These are phyloP conservation scores for Corapipo altera DNA, from an alignment of 2,113 vertebrate species.

Conservation along the genomic window DNA sequence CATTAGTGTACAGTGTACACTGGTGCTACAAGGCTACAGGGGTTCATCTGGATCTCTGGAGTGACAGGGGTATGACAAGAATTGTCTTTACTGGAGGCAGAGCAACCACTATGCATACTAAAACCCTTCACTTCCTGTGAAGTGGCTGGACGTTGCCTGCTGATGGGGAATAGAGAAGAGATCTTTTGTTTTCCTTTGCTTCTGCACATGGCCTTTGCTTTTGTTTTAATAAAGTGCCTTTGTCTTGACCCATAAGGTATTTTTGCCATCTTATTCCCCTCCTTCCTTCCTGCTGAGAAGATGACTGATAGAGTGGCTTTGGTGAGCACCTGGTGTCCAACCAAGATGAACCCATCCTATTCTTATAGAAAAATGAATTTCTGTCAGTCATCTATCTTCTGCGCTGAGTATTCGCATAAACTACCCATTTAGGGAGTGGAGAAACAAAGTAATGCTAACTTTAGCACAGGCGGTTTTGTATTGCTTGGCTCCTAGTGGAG, in stretches of 20 bases:
- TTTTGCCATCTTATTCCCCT: background rate
- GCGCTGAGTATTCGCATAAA: accelerated
- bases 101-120: background rate
- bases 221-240: background rate
- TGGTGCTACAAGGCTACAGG: background rate
- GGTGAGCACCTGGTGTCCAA: background rate
- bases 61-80: background rate
- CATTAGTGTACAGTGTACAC: background rate
- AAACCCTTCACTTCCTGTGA: background rate
- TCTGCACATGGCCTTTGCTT: background rate
- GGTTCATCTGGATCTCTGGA: background rate
- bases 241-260: background rate
- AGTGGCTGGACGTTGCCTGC: background rate
- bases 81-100: background rate
- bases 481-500: accelerated
- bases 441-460: background rate
- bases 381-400: background rate
- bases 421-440: background rate
- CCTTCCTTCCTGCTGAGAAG: background rate
- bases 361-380: background rate
- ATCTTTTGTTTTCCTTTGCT: background rate
- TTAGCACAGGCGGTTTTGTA: background rate
- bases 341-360: background rate
- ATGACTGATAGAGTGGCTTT: background rate
- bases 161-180: background rate